A percentile compares a stretch with the other conserved stretches of the same genome.
phyloP scores from a whole-genome alignment of 1,140 invertebrate genomes.

The Phortica variegata region DNA sequence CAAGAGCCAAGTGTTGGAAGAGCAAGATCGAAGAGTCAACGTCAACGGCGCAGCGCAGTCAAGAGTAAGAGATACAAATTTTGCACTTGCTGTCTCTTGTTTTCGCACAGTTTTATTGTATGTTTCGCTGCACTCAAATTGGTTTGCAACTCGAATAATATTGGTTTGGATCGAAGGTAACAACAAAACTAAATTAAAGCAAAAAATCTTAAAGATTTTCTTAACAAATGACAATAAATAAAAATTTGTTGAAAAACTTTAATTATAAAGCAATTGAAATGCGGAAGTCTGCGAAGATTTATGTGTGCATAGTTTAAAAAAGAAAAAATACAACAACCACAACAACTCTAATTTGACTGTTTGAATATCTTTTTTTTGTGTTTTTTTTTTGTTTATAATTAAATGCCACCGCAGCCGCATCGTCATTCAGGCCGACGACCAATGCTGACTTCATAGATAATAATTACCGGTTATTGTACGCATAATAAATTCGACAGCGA shows the following conservation, averaged over 20 bases:
- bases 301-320: conserved; percentile 18
- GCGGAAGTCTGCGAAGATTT: conserved; percentile 43
- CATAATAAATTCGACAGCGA: conserved; percentile 18
- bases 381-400: no score
- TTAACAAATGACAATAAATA: no score
- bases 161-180: no score
- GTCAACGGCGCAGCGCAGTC: no score
- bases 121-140: no score
- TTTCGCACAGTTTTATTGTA: conserved; percentile 19
- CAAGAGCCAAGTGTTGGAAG: background rate
- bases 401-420: conserved; percentile 31
- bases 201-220: no score
- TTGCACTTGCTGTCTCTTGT: conserved; percentile 19
- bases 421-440: conserved; percentile 21
- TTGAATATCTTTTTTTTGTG: no score
- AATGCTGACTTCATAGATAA: background rate
- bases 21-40: background rate
- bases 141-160: conserved; percentile 38
- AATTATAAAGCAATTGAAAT: conserved; percentile 25
- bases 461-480: conserved; percentile 52
- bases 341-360: conserved; percentile 22
- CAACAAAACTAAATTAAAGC: no score
- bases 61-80: no score
- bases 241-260: no score
- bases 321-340: conserved; percentile 1